phyloP scores from a whole-genome alignment of 2,113 vertebrate genomes.

The Anolis carolinensis region DNA sequence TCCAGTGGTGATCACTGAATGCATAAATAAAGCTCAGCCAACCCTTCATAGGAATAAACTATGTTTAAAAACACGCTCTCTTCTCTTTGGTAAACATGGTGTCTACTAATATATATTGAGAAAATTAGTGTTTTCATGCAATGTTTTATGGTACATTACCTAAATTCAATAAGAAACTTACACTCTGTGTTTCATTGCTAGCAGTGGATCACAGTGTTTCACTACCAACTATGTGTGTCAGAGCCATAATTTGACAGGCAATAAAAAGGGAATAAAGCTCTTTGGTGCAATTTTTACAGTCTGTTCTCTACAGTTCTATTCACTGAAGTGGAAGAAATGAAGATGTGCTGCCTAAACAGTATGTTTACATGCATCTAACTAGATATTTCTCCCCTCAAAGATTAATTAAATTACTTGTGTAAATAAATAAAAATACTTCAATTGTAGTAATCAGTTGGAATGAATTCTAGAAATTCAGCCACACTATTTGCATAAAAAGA shows the following conservation, averaged over 20 bases:
- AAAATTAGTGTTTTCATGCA: conserved; percentile 84
- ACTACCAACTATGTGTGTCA: conserved; percentile 68
- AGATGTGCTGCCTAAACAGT: conserved; percentile 73
- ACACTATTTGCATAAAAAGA: conserved; percentile 5
- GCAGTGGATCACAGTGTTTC: conserved; percentile 70
- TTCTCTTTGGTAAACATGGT: conserved; percentile 73
- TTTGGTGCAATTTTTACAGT: conserved; percentile 66
- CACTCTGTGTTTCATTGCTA: conserved; percentile 62
- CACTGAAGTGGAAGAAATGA: conserved; percentile 77
- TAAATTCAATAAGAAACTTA: conserved; percentile 76
- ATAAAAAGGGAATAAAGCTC: conserved; percentile 72
- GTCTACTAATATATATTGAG: conserved; percentile 78
- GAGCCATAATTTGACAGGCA: conserved; percentile 77
- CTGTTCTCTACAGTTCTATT: conserved; percentile 59
- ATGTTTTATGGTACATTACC: conserved; percentile 84
- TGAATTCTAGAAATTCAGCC: conserved; percentile 48
- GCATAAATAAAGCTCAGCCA: conserved; percentile 43
- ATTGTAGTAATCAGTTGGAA: conserved; percentile 49
- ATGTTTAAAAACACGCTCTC: conserved; percentile 72
- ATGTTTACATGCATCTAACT: conserved; percentile 71
- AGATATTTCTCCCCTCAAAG: conserved; percentile 65
- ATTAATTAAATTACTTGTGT: conserved; percentile 70
- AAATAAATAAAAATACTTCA: conserved; percentile 64
- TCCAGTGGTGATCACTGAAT: conserved; percentile 22
- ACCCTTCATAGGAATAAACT: conserved; percentile 69